Evolutionary conservation across 2,888 invertebrate genomes (phyloP), one percentile per base, ranked within the genome.

Genomic region (Archips xylosteana): DNA sequence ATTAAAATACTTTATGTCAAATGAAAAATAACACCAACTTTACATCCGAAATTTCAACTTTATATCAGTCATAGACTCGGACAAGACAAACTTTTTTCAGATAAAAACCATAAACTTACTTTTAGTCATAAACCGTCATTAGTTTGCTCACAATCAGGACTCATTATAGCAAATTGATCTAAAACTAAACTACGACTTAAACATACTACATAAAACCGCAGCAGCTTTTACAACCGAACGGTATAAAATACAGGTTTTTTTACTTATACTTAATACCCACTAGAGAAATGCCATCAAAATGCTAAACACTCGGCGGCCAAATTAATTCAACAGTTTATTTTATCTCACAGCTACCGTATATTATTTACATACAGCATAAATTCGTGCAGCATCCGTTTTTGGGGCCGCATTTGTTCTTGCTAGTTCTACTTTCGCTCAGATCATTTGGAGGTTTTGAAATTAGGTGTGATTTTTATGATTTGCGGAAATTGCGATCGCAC

Each of bases 201-300:
- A n/a, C 2, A 60, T 47, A 59, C 73, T 59, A 72, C 76, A 77
- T 74, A 74, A 64, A 66, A 70, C 78, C 80, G 76, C 81, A 70
- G 75, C 76, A 71, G 75, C 76, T 81, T 85, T 86, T 85, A 86
- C 74, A 81, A 76, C 72, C 64, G 36, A 76, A 76, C 75, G 76
- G 78, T 70, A 73, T 71, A 67, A 60, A 66, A 71, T 71, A 69
- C 80, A 60, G 77, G 81, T 81, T 82, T 84, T 77, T 80, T 80
- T 79, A 77, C 80, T 78, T 61, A 67, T 34, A 54, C 54, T 54
- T 54, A 54, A 54, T 54, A 71, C 76, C 76, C 75, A 62, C 76
- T 54, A 51, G 79, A 77, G 77, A 82, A 80, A 79, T 78, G 78
- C 78, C 78, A 84, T 84, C 82, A 80, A 77, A 81, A 85, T 85